phyloP scores from a whole-genome alignment of 2,113 vertebrate genomes.

The Edolisoma coerulescens region DNA sequence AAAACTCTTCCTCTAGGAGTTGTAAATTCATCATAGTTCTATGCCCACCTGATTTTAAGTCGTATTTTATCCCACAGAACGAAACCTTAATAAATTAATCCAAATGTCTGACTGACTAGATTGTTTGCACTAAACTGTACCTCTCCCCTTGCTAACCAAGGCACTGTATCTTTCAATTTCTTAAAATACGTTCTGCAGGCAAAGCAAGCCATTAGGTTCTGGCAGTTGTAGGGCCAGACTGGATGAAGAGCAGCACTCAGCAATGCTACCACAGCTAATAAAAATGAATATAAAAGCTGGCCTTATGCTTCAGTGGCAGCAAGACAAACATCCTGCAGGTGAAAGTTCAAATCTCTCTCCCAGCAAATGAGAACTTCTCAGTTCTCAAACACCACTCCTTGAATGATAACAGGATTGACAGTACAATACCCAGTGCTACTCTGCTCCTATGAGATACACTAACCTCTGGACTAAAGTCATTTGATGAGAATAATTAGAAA shows the following conservation, averaged over 20 bases:
- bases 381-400: not conserved
- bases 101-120: not conserved
- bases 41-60: not conserved
- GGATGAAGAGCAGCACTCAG: not conserved
- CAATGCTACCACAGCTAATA: not conserved
- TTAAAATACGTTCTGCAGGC: not conserved
- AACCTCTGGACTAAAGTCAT: not conserved
- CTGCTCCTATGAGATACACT: not conserved
- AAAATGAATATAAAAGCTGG: not conserved
- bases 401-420: not conserved
- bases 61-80: not conserved
- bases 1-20: not conserved
- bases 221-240: not conserved
- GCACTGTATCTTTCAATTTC: not conserved
- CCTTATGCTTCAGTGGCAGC: not conserved
- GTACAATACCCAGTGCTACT: not conserved
- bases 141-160: not conserved
- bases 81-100: not conserved
- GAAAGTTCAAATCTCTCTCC: not conserved
- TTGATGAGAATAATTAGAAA: not conserved
- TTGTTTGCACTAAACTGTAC: not conserved
- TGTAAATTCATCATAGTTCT: not conserved
- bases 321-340: not conserved
- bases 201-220: not conserved
- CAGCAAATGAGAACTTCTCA: not conserved